Evolutionary conservation across 2,113 vertebrate genomes (phyloP).

Genomic region (Sylvilagus bachmani): DNA sequence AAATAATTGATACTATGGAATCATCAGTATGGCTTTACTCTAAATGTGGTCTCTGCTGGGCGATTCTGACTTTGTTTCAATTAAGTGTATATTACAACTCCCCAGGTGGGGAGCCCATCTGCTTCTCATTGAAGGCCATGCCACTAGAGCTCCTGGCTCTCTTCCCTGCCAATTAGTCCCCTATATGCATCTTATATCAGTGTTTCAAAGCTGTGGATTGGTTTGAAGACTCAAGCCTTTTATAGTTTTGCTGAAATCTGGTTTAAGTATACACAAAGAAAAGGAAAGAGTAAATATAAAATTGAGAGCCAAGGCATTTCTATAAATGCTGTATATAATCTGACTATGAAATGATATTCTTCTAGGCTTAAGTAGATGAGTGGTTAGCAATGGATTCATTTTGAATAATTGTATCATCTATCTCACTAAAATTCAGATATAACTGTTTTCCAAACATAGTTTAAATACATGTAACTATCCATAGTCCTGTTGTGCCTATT

Average conservation of each 20-base stretch:
- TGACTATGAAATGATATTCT: conserved; percentile 35
- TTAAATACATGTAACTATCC: neutral
- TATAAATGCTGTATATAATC: neutral
- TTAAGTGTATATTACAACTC: conserved; percentile 68
- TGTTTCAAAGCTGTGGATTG: neutral
- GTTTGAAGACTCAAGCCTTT: conserved; percentile 16
- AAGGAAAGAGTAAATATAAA: conserved; percentile 2
- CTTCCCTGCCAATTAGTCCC: conserved; percentile 52
- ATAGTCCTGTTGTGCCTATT: neutral
- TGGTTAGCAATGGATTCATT: neutral
- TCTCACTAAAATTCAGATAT: conserved; percentile 30
- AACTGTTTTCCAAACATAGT: neutral
- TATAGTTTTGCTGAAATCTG: conserved; percentile 17
- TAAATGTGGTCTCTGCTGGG: conserved; percentile 43
- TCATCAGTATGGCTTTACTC: neutral
- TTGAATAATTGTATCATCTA: conserved; percentile 32
- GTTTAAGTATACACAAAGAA: conserved; percentile 14
- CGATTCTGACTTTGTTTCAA: conserved; percentile 69
- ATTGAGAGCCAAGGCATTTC: too few relatives aligned
- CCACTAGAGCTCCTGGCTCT: conserved; percentile 49
- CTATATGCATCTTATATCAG: conserved; percentile 46
- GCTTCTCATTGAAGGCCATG: conserved; percentile 45
- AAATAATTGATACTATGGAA: neutral
- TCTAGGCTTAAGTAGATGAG: conserved; percentile 18
- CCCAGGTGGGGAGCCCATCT: conserved; percentile 67